These are phyloP conservation scores for Tetrao urogallus DNA, from an alignment of 2,113 vertebrate genomes.

Conservation along the genomic window DNA sequence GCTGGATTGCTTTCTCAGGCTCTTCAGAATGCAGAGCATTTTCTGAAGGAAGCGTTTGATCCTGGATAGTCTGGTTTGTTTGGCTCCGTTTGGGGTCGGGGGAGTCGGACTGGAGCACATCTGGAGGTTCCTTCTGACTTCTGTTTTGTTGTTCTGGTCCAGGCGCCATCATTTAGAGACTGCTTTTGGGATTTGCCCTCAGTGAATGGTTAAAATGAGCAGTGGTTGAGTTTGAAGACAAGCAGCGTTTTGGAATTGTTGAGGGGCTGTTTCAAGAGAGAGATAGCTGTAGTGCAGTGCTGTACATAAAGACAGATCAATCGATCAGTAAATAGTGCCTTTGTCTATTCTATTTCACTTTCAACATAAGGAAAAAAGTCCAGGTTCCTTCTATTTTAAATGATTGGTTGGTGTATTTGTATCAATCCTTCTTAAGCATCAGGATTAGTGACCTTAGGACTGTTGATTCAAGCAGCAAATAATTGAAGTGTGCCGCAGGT, in stretches of 20 bases:
- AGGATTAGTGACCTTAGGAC: not conserved
- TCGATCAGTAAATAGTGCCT: too few species aligned
- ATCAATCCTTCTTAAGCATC: not conserved
- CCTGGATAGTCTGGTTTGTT: not conserved
- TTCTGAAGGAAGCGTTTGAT: not conserved
- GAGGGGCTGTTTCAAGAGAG: not conserved
- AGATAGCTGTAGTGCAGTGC: not conserved
- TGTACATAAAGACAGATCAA: not conserved
- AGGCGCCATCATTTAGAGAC: not conserved
- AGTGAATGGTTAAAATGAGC: not conserved
- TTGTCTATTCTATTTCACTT: not conserved
- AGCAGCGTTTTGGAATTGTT: not conserved
- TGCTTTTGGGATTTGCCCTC: not conserved
- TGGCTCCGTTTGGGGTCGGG: not conserved
- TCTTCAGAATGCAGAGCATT: not conserved
- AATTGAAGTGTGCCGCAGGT: not conserved
- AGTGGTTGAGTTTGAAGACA: not conserved
- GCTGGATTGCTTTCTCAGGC: not conserved
- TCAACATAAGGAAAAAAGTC: not conserved
- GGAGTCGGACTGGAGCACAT: not conserved
- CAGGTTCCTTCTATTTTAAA: not conserved
- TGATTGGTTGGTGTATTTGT: not conserved
- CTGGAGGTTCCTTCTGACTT: not conserved
- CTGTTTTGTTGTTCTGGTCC: not conserved
- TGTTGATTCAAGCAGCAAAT: not conserved